A percentile compares a stretch with the other conserved stretches of the same genome.
These are phyloP conservation scores for Mustelus asterias DNA, from an alignment of 2,113 vertebrate genomes.

Conservation along the genomic window DNA sequence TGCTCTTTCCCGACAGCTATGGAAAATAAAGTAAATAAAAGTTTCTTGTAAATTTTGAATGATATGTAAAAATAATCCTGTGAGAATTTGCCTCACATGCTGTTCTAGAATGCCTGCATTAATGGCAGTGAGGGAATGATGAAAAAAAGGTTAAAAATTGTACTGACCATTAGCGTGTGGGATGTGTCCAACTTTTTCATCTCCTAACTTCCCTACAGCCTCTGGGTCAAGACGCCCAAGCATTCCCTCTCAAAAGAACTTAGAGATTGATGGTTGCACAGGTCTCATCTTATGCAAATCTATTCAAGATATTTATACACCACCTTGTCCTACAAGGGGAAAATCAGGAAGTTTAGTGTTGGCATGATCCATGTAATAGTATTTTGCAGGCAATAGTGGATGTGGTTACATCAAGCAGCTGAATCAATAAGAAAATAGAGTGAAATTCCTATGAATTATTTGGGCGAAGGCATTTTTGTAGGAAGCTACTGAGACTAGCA, in stretches of 20 bases:
- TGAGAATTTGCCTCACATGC: neutral
- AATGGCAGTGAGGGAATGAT: neutral
- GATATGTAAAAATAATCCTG: neutral
- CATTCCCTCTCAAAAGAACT: neutral
- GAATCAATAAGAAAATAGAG: too few relatives aligned
- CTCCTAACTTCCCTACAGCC: neutral
- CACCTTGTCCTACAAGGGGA: too few relatives aligned
- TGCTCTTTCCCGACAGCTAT: neutral
- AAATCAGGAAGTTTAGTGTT: too few relatives aligned
- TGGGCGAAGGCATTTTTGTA: too few relatives aligned
- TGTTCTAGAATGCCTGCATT: neutral
- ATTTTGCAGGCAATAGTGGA: too few relatives aligned
- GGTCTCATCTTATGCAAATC: too few relatives aligned
- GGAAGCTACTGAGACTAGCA: too few relatives aligned
- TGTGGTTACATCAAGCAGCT: too few relatives aligned
- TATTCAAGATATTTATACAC: too few relatives aligned
- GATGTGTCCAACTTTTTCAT: neutral
- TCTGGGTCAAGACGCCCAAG: neutral
- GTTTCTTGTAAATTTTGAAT: neutral
- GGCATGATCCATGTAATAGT: too few relatives aligned
- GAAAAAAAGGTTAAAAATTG: neutral
- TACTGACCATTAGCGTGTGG: neutral
- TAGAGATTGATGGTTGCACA: too few relatives aligned
- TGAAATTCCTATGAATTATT: too few relatives aligned
- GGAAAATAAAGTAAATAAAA: neutral